Evolutionary conservation across 1,140 invertebrate genomes (phyloP).

Genomic region (Oryzaephilus surinamensis): DNA sequence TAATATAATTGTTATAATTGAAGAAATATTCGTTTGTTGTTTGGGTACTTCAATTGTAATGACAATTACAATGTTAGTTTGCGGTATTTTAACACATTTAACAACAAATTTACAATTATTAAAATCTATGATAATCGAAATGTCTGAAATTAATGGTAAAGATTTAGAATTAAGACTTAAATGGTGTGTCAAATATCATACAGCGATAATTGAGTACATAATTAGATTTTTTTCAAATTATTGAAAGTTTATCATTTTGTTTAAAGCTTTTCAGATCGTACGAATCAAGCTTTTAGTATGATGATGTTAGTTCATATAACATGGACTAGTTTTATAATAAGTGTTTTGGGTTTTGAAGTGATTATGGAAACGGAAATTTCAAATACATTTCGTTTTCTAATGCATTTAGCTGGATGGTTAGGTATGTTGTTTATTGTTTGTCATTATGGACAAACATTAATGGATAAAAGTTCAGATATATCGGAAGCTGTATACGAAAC

Average conservation of each 20-base stretch:
- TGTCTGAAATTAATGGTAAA: neutral
- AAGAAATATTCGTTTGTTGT: slow-evolving; percentile 7
- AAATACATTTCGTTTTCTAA: slow-evolving; percentile 9
- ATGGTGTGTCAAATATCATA: slow-evolving; percentile 10
- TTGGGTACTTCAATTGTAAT: slow-evolving; percentile 3
- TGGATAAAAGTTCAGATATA: slow-evolving; percentile 12
- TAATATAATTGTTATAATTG: slow-evolving; percentile 1
- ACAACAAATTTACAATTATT: slow-evolving; percentile 5
- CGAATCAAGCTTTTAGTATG: slow-evolving; percentile 8
- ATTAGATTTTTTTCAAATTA: neutral
- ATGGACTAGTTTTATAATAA: slow-evolving; percentile 14
- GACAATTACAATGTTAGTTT: slow-evolving; percentile 6
- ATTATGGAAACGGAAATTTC: slow-evolving; percentile 1
- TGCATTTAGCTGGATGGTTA: slow-evolving; percentile 14
- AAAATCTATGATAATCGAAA: neutral
- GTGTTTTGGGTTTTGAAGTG: slow-evolving; percentile 14
- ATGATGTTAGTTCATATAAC: slow-evolving; percentile 15
- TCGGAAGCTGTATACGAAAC: slow-evolving; percentile 5
- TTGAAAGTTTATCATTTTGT: slow-evolving; percentile 2
- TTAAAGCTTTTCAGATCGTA: slow-evolving; percentile 4
- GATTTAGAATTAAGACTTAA: slow-evolving; percentile 1
- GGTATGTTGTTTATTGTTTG: slow-evolving; percentile 10
- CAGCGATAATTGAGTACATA: slow-evolving; percentile 8
- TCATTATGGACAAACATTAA: slow-evolving; percentile 14
- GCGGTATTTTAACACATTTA: slow-evolving; percentile 10